Percentiles rank a stretch among this genome's conserved stretches.
These are phyloP conservation scores for Tinamus guttatus DNA, from an alignment of 2,113 vertebrate genomes.

Conservation along the genomic window DNA sequence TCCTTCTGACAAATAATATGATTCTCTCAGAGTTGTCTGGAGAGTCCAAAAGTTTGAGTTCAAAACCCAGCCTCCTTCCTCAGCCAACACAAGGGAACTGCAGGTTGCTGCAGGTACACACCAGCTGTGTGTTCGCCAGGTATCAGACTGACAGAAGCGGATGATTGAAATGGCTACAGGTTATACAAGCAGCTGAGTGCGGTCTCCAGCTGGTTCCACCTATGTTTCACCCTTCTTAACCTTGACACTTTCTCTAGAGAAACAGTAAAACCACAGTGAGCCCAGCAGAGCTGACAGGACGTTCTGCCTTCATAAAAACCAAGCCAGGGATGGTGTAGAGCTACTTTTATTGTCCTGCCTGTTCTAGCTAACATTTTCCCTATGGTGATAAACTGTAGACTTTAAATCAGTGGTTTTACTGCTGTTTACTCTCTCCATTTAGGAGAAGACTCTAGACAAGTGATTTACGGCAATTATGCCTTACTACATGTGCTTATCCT, in stretches of 20 bases:
- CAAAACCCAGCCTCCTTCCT: not conserved
- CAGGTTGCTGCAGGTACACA: fast-evolving
- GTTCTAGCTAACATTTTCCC: not conserved
- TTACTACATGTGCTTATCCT: conserved; percentile 24
- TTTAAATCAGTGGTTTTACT: not conserved
- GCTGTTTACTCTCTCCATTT: not conserved
- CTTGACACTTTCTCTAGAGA: not conserved
- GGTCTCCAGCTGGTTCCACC: not conserved
- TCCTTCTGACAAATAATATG: not conserved
- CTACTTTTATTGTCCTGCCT: not conserved
- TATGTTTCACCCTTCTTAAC: not conserved
- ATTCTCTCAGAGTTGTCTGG: not conserved
- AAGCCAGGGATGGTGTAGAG: not conserved
- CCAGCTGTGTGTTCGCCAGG: not conserved
- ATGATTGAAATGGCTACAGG: not conserved
- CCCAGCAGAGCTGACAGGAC: not conserved
- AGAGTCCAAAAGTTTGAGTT: not conserved
- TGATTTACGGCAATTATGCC: conserved; percentile 7
- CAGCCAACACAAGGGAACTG: not conserved
- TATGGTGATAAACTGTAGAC: not conserved
- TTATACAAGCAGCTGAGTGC: not conserved
- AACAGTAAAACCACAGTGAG: not conserved
- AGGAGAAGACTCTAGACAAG: conserved; percentile 2
- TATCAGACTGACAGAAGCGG: fast-evolving
- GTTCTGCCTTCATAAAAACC: not conserved